Conservation (phyloP, 2,113 vertebrate genomes). For the zebrafish (Danio rerio) region GRCz12tu NC_133189.1:2866501-2867000, state of each 20-base stretch:
- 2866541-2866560: too few species aligned
- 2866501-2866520: too few species aligned
- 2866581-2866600: not conserved
- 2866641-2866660: too few species aligned
- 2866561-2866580: not conserved
- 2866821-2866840: slow-evolving; percentile 61
- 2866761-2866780: not conserved
- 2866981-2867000: slow-evolving; percentile 61
- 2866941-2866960: slow-evolving; percentile 63
- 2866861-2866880: slow-evolving; percentile 60
- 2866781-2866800: not conserved
- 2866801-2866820: slow-evolving; percentile 57
- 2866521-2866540: too few species aligned
- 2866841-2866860: slow-evolving; percentile 63
- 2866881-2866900: slow-evolving; percentile 61
- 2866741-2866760: too few species aligned
- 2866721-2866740: too few species aligned
- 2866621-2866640: too few species aligned
- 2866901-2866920: slow-evolving; percentile 63
- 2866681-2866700: too few species aligned
- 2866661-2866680: too few species aligned
- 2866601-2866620: too few species aligned
- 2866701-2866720: too few species aligned
- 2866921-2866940: slow-evolving; percentile 62
- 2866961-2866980: slow-evolving; percentile 61